phyloP scores from a whole-genome alignment of 2,113 vertebrate genomes.

The Crotophaga sulcirostris region DNA sequence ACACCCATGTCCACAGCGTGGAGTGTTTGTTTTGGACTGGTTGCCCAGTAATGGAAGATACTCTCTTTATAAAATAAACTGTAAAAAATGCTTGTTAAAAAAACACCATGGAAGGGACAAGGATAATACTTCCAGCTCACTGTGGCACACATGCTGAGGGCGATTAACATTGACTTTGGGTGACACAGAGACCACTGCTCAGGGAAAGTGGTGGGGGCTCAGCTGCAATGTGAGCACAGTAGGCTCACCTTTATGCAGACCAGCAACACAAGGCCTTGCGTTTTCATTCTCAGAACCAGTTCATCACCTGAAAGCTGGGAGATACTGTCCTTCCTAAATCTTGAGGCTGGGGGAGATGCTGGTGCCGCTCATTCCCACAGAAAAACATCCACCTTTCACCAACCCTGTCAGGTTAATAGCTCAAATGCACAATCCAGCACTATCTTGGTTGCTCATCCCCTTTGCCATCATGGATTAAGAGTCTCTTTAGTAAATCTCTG shows the following conservation, averaged over 20 bases:
- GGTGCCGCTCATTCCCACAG: not conserved
- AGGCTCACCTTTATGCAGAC: not conserved
- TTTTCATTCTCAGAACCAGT: not conserved
- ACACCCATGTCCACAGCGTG: not conserved
- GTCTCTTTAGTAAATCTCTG: not conserved
- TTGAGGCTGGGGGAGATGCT: not conserved
- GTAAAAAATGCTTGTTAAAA: slow-evolving; percentile 8
- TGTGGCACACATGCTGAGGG: not conserved
- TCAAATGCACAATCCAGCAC: accelerated
- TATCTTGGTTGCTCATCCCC: too few relatives aligned
- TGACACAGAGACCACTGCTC: not conserved
- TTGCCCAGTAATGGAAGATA: not conserved
- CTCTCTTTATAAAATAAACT: not conserved
- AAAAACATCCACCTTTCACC: not conserved
- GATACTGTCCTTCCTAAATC: accelerated
- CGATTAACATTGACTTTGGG: not conserved
- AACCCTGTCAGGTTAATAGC: not conserved
- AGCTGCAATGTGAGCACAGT: not conserved
- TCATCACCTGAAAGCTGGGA: not conserved
- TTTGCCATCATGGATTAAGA: not conserved
- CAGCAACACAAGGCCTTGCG: not conserved
- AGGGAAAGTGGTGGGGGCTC: not conserved
- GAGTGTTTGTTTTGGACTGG: not conserved
- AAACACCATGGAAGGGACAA: not conserved
- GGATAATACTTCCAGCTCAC: not conserved